Conservation (phyloP, 1,140 invertebrate species). For the Aporrectodea caliginosa region DNA sequence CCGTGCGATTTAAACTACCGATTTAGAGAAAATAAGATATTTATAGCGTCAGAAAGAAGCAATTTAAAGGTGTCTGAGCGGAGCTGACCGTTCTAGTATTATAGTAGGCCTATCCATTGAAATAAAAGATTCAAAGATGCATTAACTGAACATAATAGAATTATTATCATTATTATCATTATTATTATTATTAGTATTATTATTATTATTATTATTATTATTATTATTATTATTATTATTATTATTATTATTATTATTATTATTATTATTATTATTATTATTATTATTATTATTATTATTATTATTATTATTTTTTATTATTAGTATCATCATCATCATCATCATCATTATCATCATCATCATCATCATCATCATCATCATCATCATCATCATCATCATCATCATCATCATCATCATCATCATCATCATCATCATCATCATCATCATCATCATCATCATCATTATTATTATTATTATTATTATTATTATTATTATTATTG, state of each 20-base stretch:
- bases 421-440: not conserved
- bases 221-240: not conserved
- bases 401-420: not conserved
- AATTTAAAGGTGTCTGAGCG: no score
- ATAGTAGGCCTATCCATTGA: no score
- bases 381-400: not conserved
- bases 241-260: not conserved
- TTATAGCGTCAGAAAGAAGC: no score
- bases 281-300: not conserved
- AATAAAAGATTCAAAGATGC: no score
- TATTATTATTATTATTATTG: not conserved
- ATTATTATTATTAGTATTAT: not conserved
- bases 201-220: constrained; percentile 4
- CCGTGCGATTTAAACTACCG: no score
- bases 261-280: not conserved
- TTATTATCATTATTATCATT: no score
- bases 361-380: not conserved
- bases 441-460: not conserved
- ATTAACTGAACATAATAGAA: no score
- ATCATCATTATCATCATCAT: not conserved
- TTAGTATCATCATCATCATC: not conserved
- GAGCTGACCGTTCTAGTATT: no score
- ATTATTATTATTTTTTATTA: not conserved
- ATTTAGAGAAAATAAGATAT: no score
- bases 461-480: constrained; percentile 4